Evolutionary conservation across 2,113 vertebrate genomes (phyloP).

Genomic region (Microtus oregoni): DNA sequence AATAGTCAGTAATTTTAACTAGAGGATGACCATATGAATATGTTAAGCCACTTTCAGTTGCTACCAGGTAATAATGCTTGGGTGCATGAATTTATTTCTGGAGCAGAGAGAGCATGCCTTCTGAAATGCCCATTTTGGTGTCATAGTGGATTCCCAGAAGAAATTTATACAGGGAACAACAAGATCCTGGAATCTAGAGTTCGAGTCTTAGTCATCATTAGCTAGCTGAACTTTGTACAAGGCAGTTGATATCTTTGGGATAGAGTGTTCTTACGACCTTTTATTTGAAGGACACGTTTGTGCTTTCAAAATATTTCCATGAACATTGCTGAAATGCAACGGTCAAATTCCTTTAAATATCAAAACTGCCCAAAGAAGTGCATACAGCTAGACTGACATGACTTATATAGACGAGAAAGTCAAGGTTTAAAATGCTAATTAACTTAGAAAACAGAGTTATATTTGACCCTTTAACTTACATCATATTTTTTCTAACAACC

Average conservation of each 20-base stretch:
- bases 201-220: neutral
- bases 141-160: slow-evolving; percentile 9
- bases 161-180: neutral
- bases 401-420: neutral
- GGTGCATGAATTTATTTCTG: neutral
- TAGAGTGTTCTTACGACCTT: slow-evolving; percentile 2
- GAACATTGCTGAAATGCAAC: neutral
- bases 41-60: slow-evolving; percentile 12
- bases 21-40: neutral
- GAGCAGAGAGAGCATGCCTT: slow-evolving; percentile 4
- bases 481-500: neutral
- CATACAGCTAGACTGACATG: neutral
- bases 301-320: slow-evolving; percentile 57
- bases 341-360: slow-evolving; percentile 32
- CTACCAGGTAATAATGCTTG: neutral
- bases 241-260: neutral
- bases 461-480: neutral
- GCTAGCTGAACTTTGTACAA: neutral
- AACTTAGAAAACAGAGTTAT: neutral
- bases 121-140: neutral
- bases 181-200: neutral
- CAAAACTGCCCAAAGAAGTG: neutral
- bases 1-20: neutral
- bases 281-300: neutral
- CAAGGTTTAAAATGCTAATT: slow-evolving; percentile 9